Conservation (phyloP, 2,888 invertebrate genomes). For the Temnothorax unifasciatus region DNA sequence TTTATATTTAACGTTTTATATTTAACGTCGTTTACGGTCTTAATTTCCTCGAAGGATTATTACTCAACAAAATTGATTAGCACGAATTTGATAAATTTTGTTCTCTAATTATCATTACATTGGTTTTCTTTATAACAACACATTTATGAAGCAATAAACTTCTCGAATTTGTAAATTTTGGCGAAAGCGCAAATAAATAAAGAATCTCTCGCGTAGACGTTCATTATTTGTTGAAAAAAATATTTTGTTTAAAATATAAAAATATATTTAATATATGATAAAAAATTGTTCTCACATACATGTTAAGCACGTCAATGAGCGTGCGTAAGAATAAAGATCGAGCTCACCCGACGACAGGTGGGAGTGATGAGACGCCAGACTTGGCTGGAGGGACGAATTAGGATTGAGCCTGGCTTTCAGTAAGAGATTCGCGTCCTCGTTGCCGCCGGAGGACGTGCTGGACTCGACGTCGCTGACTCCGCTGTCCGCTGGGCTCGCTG, state of each 20-base stretch:
- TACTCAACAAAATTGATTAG: not conserved
- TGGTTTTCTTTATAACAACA: not conserved
- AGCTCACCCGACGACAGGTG: constrained; percentile 84
- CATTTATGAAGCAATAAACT: not conserved
- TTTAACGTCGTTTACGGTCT: not conserved
- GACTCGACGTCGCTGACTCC: constrained; percentile 99
- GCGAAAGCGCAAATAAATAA: not conserved
- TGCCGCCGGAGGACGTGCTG: constrained; percentile 91
- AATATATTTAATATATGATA: not conserved
- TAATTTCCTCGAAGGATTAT: not conserved
- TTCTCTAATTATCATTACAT: not conserved
- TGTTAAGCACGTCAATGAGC: not conserved
- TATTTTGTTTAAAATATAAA: not conserved
- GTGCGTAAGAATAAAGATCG: constrained; percentile 28
- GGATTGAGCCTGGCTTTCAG: constrained; percentile 95
- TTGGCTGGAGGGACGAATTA: constrained; percentile 86
- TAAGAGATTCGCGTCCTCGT: constrained; percentile 86
- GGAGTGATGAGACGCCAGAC: constrained; percentile 84
- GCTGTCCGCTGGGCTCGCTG: constrained; percentile 98
- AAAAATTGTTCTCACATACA: not conserved
- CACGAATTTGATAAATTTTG: no score
- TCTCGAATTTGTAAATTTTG: not conserved
- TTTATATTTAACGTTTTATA: not conserved
- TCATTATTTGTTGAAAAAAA: not conserved
- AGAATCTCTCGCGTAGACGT: not conserved